Conservation (phyloP, 1,140 invertebrate genomes). For the Drosophila chauvacae region DNA sequence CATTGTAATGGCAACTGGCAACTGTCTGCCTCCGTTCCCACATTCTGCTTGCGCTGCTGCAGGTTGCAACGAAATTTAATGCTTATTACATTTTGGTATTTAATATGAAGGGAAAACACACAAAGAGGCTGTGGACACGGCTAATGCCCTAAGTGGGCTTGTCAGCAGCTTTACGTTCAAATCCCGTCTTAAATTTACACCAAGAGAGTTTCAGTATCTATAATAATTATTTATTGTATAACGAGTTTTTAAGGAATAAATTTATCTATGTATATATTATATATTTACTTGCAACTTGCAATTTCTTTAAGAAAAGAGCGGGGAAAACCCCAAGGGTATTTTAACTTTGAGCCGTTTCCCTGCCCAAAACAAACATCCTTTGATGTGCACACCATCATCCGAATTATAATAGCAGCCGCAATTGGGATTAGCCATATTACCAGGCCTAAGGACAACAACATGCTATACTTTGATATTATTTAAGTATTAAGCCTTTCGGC, state of each 20-base stretch:
- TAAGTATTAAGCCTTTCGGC: conserved; percentile 28
- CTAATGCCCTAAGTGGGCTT: not conserved
- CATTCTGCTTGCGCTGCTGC: conserved; percentile 1
- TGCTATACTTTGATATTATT: conserved; percentile 30
- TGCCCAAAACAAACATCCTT: conserved; percentile 12
- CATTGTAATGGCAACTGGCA: conserved; percentile 56
- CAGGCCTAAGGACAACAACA: conserved; percentile 35
- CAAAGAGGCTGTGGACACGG: not conserved
- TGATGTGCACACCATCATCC: conserved; percentile 7
- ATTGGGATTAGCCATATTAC: conserved; percentile 63
- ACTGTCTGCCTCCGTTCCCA: conserved; percentile 23
- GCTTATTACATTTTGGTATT: conserved; percentile 58
- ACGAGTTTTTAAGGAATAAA: not conserved
- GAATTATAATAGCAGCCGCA: conserved; percentile 42
- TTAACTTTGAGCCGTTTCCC: not conserved
- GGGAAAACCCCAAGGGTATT: conserved; percentile 11
- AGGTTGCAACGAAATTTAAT: conserved; percentile 50
- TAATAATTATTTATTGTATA: not conserved
- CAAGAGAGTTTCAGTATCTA: too few relatives aligned
- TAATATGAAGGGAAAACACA: conserved; percentile 26
- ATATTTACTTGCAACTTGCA: too few relatives aligned
- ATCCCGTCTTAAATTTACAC: not conserved
- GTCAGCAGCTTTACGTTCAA: not conserved
- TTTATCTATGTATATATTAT: too few relatives aligned
- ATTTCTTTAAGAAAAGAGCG: not conserved